Evolutionary conservation across 1,140 invertebrate genomes (phyloP), one percentile per base, ranked within the genome.

Genomic region (Oreohelix idahoensis): DNA sequence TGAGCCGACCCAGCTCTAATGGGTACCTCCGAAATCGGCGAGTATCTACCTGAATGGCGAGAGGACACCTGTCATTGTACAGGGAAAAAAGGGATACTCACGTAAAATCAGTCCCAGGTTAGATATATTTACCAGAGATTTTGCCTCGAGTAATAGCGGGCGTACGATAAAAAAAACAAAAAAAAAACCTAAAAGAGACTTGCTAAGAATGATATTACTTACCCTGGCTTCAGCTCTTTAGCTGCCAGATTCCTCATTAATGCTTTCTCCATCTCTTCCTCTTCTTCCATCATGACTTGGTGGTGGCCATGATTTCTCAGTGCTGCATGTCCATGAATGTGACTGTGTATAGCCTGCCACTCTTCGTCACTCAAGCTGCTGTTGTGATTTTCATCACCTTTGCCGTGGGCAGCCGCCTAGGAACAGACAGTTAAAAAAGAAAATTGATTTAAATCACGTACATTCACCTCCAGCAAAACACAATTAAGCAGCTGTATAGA

Each of bases 311-410:
- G 80, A 71, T 45, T 49, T 53, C 70, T 73, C 1, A 36, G 10
- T 39, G 38, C 15, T 2, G 32, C 69, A 73, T 29, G 66, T 29
- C 45, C 71, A 70, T 51, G 32, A 17, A 53, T 36, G 26, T 75
- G 80, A 0, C 51, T 26, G 29, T 82, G 69, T 15, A 82, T 74
- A n/a, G 49, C 80, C 26, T 58, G 70, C 80, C 80, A 82, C 45
- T 82, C 80, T 49, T 82, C 80, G 26, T 82, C 80, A 82, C 80
- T 75, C 69, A 82, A 29, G 26, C 63, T 39, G 71, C 71, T 45
- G 32, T 39, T 58, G 42, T 71, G 69, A 26, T 82, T 82, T 20
- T 74, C 80, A 1, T 73, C 80, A 29, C 32, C 32, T 45, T 79
- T 66, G 51, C 51, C 77, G 39, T 79, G 77, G 36, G 77, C 77